Conservation (phyloP, 2,888 invertebrate genomes). For the Acanthacorydalis orientalis region DNA sequence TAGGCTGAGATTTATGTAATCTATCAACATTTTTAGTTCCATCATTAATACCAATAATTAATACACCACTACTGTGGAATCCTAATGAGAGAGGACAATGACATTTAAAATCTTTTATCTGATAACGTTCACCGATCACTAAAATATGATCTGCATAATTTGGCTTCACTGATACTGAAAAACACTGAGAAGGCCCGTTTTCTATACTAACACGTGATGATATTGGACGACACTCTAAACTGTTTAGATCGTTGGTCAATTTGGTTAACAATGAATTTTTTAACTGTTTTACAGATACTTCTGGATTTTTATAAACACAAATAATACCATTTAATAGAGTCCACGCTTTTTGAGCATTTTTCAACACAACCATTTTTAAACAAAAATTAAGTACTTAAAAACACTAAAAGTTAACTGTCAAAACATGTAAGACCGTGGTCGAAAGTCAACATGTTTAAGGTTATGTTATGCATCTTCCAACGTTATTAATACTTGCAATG, state of each 20-base stretch:
- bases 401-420: no score
- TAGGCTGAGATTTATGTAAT: conserved; percentile 41
- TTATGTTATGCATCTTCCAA: no score
- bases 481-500: no score
- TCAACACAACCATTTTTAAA: conserved; percentile 24
- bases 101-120: conserved; percentile 45
- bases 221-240: conserved; percentile 41
- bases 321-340: conserved; percentile 55
- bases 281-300: conserved; percentile 33
- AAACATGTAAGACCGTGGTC: no score
- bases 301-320: conserved; percentile 63
- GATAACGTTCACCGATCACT: conserved; percentile 61
- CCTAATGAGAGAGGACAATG: conserved; percentile 42
- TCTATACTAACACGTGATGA: conserved; percentile 41
- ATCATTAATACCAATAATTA: conserved; percentile 54
- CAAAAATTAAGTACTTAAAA: no score
- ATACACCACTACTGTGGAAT: conserved; percentile 51
- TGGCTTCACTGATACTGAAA: conserved; percentile 37
- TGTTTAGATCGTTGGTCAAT: conserved; percentile 48
- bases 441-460: no score
- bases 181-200: conserved; percentile 40
- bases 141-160: conserved; percentile 60
- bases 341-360: conserved; percentile 41
- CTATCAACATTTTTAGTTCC: conserved; percentile 38
- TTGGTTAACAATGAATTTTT: conserved; percentile 41